Evolutionary conservation across 2,888 invertebrate species (phyloP).

Genomic region (Apodemia mormo): DNA sequence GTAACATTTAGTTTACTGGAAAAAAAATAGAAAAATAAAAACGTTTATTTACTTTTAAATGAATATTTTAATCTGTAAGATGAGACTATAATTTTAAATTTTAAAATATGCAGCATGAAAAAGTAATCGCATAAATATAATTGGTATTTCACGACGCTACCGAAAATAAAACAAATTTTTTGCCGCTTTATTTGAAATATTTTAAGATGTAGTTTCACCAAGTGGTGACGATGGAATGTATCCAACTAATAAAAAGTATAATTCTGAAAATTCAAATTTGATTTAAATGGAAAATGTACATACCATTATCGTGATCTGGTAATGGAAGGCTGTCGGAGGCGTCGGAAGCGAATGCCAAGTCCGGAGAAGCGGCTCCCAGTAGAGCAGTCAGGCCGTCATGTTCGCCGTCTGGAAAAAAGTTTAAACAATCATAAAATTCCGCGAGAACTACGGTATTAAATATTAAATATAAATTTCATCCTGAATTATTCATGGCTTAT

Average conservation of each 20-base stretch:
- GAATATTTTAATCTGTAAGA: too few species aligned
- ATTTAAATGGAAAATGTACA: slow-evolving; percentile 36
- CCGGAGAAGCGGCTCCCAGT: slow-evolving; percentile 67
- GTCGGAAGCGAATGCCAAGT: slow-evolving; percentile 69
- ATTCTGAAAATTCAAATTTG: background rate
- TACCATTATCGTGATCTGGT: slow-evolving; percentile 73
- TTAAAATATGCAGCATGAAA: too few species aligned
- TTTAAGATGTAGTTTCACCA: too few species aligned
- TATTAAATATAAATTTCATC: background rate
- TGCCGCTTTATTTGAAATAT: too few species aligned
- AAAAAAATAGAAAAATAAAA: too few species aligned
- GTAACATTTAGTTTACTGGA: too few species aligned
- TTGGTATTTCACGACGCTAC: too few species aligned
- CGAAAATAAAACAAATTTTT: too few species aligned
- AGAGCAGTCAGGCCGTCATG: slow-evolving; percentile 65
- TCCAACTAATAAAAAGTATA: background rate
- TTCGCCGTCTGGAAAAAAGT: slow-evolving; percentile 57
- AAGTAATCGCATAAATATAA: too few species aligned
- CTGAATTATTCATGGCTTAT: too few species aligned
- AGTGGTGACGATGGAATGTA: background rate
- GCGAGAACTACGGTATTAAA: background rate
- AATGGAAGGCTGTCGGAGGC: slow-evolving; percentile 72
- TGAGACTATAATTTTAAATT: too few species aligned
- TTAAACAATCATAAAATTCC: background rate
- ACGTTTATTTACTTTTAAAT: too few species aligned